Evolutionary conservation across 2,888 invertebrate species (phyloP), one percentile per base, ranked within the genome.

Genomic region (Megaustenia siamemsis): DNA sequence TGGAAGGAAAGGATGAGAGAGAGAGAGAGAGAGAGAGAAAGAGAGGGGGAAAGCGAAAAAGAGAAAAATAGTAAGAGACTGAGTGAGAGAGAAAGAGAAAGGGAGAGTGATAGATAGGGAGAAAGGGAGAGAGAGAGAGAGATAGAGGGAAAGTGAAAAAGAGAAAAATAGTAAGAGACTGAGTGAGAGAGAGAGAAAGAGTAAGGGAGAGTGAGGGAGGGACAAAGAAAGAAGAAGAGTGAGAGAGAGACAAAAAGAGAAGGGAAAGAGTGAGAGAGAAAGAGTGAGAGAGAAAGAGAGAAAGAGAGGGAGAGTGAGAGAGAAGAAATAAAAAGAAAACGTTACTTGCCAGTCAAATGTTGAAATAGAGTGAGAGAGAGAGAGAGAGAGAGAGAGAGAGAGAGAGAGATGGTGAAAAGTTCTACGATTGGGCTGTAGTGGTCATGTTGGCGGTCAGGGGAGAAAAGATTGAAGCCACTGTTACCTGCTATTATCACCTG

Each of bases 221-320:
- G 45, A 45, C 12, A 45, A 10, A 45, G 8, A 45, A 45, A 45
- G 6, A 12, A 45, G 12, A 45, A 45, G 6, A 12, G 45, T 10
- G 6, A 45, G 45, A 12, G 12, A 28, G 28, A 28, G 3, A 60
- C 4, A 60, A 28, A 68, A 10, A 43, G 35, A 32, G 38, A 68
- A 32, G 68, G 18, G 80, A 45, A 49, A 21, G 80, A 45, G 12
- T 45, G 28, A 68, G 43, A 68, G 69, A 81, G 69, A 69, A 32
- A 68, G 69, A 45, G 80, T 53, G 80, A 69, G 49, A 69, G 38
- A 28, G 60, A 28, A 28, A 60, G 60, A 28, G 60, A 28, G n/a
- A 15, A 28, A 28, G 60, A 28, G 60, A 28, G 60, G 12, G 28
- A 60, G 60, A 28, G 4, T 5, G 60, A 60, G 15, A 28, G 12